Conservation (phyloP, 2,113 vertebrate species). For the Rhea pennata region DNA sequence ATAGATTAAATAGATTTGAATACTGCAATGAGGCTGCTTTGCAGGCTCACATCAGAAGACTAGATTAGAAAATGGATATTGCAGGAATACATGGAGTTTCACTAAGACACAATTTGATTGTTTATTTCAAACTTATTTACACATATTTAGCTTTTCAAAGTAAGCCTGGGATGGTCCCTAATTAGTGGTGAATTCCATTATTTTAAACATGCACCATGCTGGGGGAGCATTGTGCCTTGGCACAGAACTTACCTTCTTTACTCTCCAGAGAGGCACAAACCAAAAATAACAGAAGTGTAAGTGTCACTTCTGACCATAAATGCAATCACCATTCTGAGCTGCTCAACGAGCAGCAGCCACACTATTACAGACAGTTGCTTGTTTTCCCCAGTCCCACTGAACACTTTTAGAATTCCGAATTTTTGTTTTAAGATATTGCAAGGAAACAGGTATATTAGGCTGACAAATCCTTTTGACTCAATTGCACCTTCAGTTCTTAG, state of each 20-base stretch:
- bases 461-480: neutral
- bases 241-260: constrained; percentile 74
- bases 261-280: constrained; percentile 81
- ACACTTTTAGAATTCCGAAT: neutral
- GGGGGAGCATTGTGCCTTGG: neutral
- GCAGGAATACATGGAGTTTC: neutral
- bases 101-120: neutral
- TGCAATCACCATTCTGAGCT: constrained; percentile 5
- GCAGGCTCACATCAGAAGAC: neutral
- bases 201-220: constrained; percentile 66
- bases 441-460: neutral
- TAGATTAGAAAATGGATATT: neutral
- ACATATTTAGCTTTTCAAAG: constrained; percentile 14
- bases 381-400: neutral
- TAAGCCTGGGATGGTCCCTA: constrained; percentile 62
- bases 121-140: neutral
- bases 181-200: neutral
- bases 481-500: neutral
- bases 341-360: neutral
- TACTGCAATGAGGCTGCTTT: neutral
- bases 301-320: constrained; percentile 24
- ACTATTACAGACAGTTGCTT: neutral
- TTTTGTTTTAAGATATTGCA: neutral
- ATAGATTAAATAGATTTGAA: neutral
- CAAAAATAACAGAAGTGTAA: constrained; percentile 60